phyloP scores from a whole-genome alignment of 2,113 vertebrate genomes.

The Fregata magnificens region DNA sequence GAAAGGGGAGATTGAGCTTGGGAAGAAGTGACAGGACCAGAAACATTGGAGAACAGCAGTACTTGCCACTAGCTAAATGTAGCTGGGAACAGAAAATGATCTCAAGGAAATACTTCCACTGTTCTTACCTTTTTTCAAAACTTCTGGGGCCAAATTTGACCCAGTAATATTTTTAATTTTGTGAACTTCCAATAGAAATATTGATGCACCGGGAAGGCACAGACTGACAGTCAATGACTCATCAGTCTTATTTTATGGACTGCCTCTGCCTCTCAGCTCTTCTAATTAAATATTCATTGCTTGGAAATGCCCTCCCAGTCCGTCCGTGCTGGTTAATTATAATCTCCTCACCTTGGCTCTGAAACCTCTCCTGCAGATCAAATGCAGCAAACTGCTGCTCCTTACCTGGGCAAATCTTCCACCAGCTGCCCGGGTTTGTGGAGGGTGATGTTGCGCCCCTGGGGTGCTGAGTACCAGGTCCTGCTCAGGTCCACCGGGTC shows the following conservation, averaged over 20 bases:
- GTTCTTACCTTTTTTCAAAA: neutral
- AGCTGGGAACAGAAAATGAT: neutral
- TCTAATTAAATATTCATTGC: conserved; percentile 16
- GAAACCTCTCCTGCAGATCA: neutral
- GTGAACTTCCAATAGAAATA: conserved; percentile 1
- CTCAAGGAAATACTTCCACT: neutral
- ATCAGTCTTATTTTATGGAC: conserved; percentile 18
- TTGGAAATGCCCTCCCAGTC: neutral
- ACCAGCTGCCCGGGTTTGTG: neutral
- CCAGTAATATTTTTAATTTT: neutral
- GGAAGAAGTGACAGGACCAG: neutral
- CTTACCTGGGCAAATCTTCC: neutral
- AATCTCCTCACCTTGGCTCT: neutral
- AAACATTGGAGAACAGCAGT: neutral
- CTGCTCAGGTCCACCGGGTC: neutral
- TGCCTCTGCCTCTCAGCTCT: neutral
- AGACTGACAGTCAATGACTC: neutral
- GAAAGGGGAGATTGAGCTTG: neutral
- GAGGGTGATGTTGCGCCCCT: neutral
- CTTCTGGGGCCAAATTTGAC: neutral
- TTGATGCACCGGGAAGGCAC: neutral
- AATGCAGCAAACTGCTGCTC: neutral
- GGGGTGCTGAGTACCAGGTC: neutral
- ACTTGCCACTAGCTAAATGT: neutral
- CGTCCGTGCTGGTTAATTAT: neutral